Conservation (phyloP, 2,888 invertebrate genomes). For the Drosophila meridionalis region DNA sequence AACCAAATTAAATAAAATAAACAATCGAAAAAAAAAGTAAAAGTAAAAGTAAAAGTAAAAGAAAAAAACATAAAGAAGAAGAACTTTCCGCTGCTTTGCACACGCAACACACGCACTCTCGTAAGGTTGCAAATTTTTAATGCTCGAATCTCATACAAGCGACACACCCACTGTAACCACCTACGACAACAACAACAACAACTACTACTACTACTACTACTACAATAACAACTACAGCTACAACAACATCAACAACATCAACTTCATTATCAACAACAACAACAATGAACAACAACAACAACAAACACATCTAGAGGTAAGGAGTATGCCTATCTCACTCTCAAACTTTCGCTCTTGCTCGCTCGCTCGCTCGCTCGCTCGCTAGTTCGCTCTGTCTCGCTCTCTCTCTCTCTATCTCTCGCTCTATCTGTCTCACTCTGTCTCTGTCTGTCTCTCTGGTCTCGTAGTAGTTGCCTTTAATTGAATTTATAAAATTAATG, state of each 20-base stretch:
- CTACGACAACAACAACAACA: slow-evolving; percentile 35
- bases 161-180: slow-evolving; percentile 44
- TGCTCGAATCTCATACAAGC: slow-evolving; percentile 50
- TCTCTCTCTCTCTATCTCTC: slow-evolving; percentile 25
- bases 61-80: background rate
- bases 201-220: slow-evolving; percentile 9
- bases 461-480: slow-evolving; percentile 44
- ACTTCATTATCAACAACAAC: slow-evolving; percentile 46
- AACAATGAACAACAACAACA: slow-evolving; percentile 47
- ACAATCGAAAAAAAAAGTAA: background rate
- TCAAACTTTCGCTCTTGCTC: slow-evolving; percentile 29
- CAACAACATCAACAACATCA: slow-evolving; percentile 38
- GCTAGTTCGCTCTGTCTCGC: slow-evolving; percentile 11
- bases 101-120: slow-evolving; percentile 56
- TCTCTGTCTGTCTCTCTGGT: slow-evolving; percentile 32
- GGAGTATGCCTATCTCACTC: slow-evolving; percentile 55
- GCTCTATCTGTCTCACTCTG: slow-evolving; percentile 24
- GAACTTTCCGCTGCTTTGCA: slow-evolving; percentile 57
- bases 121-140: slow-evolving; percentile 46
- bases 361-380: slow-evolving; percentile 29
- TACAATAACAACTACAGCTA: slow-evolving; percentile 9
- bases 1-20: slow-evolving; percentile 1
- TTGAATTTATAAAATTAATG: slow-evolving; percentile 31
- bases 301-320: slow-evolving; percentile 65
- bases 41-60: background rate